These are phyloP conservation scores for Phainopepla nitens DNA, from an alignment of 2,113 vertebrate genomes.

Conservation along the genomic window DNA sequence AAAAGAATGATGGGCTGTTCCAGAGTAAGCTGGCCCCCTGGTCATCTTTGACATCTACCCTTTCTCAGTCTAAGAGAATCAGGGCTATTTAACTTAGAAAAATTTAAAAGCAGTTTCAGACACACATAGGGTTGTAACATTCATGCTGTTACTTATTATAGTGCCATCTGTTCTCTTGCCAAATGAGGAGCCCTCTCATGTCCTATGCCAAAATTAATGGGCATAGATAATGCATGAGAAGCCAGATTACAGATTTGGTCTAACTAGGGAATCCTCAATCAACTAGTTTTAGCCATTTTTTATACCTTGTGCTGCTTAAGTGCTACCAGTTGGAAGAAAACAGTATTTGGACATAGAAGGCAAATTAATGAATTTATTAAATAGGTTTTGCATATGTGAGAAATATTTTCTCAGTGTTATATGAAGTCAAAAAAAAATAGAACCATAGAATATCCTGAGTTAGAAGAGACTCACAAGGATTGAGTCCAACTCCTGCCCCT, in stretches of 20 bases:
- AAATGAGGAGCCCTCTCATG: neutral
- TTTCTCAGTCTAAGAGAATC: neutral
- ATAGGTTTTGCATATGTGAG: neutral
- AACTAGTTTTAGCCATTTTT: neutral
- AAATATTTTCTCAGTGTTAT: neutral
- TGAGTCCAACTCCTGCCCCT: rapidly evolving
- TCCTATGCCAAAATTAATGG: neutral
- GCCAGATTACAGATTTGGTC: neutral
- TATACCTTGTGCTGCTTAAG: neutral
- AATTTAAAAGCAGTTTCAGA: neutral
- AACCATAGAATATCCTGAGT: neutral
- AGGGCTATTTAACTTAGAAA: neutral
- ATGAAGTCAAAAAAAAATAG: neutral
- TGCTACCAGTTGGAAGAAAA: neutral
- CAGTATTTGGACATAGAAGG: neutral
- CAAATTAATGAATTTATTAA: neutral
- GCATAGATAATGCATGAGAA: neutral
- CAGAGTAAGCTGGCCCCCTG: neutral
- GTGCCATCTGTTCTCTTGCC: neutral
- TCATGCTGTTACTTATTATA: neutral
- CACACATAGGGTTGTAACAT: neutral
- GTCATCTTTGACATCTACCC: neutral
- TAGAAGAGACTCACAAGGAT: neutral
- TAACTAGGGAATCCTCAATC: neutral
- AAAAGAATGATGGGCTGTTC: neutral